Evolutionary conservation across 1,140 invertebrate species (phyloP).

Genomic region (Marisa cornuarietis): DNA sequence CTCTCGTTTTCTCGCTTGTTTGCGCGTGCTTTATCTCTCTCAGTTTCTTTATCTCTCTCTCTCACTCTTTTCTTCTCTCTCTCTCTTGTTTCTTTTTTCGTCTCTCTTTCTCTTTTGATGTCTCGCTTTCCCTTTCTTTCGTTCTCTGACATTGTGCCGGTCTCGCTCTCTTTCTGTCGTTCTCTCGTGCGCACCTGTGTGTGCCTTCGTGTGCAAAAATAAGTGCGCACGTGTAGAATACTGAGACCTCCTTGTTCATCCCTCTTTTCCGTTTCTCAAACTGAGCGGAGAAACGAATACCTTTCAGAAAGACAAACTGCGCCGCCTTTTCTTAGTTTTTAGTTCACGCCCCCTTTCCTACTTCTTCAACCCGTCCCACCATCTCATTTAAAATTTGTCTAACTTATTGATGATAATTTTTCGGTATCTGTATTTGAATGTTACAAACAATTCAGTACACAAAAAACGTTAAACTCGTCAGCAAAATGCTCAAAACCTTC

Average conservation of each 20-base stretch:
- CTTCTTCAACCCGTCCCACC: neutral
- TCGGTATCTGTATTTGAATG: no score
- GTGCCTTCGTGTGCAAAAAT: no score
- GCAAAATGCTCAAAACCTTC: no score
- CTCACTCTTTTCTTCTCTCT: neutral
- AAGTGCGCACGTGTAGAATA: no score
- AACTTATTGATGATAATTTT: no score
- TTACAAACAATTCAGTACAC: no score
- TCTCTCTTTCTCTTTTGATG: slow-evolving; percentile 4
- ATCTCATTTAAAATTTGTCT: neutral
- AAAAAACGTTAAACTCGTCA: no score
- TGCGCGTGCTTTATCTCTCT: neutral
- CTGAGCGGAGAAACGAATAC: no score
- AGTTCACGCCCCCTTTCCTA: neutral
- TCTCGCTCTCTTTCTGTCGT: slow-evolving; percentile 5
- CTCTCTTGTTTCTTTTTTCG: neutral
- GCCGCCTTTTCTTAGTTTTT: neutral
- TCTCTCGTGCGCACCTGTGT: neutral
- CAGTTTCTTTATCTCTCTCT: neutral
- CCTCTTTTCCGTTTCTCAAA: no score
- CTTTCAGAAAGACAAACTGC: no score
- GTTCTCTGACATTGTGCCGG: neutral
- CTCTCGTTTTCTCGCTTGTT: slow-evolving; percentile 1
- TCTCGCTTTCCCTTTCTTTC: neutral
- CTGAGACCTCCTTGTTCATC: no score